These are phyloP conservation scores for Scophthalmus maximus DNA, from an alignment of 2,113 vertebrate species.

Conservation along the genomic window DNA sequence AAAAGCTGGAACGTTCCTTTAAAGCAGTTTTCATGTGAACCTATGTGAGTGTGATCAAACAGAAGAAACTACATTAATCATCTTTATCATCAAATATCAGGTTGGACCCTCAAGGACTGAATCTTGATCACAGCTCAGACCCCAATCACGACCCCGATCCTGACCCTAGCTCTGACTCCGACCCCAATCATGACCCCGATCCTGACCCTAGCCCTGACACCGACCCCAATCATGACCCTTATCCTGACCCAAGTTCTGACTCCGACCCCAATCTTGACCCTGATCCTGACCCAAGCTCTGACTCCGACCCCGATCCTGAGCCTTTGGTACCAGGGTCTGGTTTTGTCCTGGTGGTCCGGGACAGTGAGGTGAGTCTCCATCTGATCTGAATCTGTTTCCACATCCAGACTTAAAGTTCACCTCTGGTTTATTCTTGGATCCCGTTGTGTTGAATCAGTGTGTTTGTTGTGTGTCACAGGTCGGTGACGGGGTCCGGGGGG, in stretches of 20 bases:
- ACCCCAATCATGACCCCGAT: constrained; percentile 3
- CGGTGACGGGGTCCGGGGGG: constrained; percentile 72
- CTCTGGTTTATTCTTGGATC: too few species aligned
- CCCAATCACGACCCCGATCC: not conserved
- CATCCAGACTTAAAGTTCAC: too few species aligned
- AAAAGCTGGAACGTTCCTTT: too few species aligned
- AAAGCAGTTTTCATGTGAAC: too few species aligned
- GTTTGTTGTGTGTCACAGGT: constrained; percentile 57
- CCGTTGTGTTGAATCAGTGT: not conserved
- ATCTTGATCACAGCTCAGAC: constrained; percentile 20
- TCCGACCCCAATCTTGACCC: not conserved
- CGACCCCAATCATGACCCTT: not conserved
- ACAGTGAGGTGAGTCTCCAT: constrained; percentile 50
- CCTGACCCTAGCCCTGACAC: too few species aligned
- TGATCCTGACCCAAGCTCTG: not conserved
- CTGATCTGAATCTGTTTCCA: not conserved
- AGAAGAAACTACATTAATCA: not conserved
- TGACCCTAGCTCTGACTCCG: too few species aligned
- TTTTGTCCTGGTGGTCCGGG: constrained; percentile 60
- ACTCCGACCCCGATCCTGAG: constrained; percentile 4
- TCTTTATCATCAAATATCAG: not conserved
- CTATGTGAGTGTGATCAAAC: too few species aligned
- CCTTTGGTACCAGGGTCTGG: constrained; percentile 51
- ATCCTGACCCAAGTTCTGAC: not conserved
- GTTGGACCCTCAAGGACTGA: constrained; percentile 7